Base-by-base conservation (phyloP, 2,888 invertebrate genomes). In the Synanthedon formicaeformis region DNA sequence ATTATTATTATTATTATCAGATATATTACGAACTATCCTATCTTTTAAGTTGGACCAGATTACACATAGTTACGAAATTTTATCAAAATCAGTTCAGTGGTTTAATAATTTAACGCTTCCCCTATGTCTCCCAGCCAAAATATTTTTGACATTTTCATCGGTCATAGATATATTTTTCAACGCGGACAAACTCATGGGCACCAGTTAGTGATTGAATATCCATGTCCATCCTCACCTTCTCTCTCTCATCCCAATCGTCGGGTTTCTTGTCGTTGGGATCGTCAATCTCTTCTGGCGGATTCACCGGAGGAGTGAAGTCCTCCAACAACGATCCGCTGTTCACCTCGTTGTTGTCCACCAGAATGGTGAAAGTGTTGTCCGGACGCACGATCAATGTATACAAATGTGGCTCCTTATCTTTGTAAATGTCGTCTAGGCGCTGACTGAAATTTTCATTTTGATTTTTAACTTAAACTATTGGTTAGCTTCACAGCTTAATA, bases 361-460 rank as follows among this genome's bases (percentile, higher is more conserved):
- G 90, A 4, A 96, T 96, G 78, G 94, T 93, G 82, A 98, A 99
- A 0, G 97, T 96, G 86, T 99, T 98, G 86, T 99, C 98, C 0
- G 99, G 95, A 18, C 93, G 93, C 14, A 99, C 91, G 61, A 99
- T 92, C 57, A 99, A 89, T 0, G 99, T 99, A 90, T 99, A 99
- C 51, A 98, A 90, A 73, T 99, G 99, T 0, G 98, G 96, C 58
- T 95, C 91, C 73, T 98, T 97, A 81, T 99, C 99, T 65, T 94
- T 94, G 88, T 95, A 96, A 41, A 91, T 90, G 60, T 96, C 95
- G 66, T 96, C 96, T 18, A 98, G 75, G 14, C 95, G 91, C 57
- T 93, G 92, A 57, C 91, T 91, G 69, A 0, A 62, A 60, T 10
- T 50, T 50, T 2, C 2, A 50, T 14, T 49, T 16, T 8, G 2